These are phyloP conservation scores for Amazona ochrocephala DNA, from an alignment of 2,797 vertebrate species.

Conservation along the genomic window DNA sequence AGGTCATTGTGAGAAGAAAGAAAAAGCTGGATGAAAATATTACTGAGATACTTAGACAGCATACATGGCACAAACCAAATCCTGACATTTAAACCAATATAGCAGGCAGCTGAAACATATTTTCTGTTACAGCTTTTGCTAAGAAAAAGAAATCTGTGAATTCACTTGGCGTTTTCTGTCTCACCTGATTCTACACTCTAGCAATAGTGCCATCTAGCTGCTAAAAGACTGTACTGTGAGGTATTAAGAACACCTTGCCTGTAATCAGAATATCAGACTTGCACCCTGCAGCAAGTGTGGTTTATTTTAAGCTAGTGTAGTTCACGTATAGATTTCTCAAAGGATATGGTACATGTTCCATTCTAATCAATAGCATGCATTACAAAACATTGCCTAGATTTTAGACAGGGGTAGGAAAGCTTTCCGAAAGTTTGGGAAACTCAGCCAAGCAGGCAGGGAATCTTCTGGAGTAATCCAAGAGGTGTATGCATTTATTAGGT, in stretches of 20 bases:
- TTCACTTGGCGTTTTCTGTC: not conserved
- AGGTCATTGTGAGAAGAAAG: not conserved
- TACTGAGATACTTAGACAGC: not conserved
- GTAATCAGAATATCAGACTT: not conserved
- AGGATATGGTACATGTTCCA: fast-evolving
- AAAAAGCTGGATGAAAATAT: not conserved
- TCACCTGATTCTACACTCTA: constrained; percentile 30
- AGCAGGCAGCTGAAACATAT: not conserved
- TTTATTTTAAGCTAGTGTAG: not conserved
- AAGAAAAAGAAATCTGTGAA: not conserved
- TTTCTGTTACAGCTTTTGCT: not conserved
- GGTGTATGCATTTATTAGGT: not conserved
- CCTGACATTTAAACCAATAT: not conserved
- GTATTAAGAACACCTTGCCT: not conserved
- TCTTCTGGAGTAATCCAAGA: not conserved
- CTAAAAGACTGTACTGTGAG: constrained; percentile 57
- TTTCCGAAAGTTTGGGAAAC: not conserved
- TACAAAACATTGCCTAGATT: not conserved
- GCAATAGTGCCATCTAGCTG: constrained; percentile 75
- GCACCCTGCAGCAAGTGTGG: no score
- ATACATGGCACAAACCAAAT: not conserved
- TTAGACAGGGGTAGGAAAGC: not conserved
- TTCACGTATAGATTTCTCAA: not conserved
- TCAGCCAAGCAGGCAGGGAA: not conserved
- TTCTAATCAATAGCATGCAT: not conserved